Evolutionary conservation across 2,888 invertebrate genomes (phyloP), one percentile per base, ranked within the genome.

Genomic region (Callyntrura sp.): DNA sequence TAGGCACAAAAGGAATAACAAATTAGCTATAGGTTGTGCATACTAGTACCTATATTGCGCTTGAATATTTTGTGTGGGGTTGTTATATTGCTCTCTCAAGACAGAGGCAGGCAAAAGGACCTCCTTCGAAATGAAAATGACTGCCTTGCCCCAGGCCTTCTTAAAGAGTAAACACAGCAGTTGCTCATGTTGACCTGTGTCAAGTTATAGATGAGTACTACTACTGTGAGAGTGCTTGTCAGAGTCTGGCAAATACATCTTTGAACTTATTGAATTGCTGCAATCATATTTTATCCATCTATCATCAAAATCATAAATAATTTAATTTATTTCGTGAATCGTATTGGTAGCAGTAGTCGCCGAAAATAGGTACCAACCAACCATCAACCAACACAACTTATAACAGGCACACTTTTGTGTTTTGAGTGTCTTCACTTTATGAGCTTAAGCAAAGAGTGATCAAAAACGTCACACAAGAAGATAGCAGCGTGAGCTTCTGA

Each of bases 91-190:
- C 78, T 23, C n/a, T n/a, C n/a, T n/a, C n/a, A n/a, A n/a, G n/a
- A n/a, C n/a, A n/a, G n/a, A n/a, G n/a, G 43, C 51, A 1, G 57
- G 8, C 5, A 57, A 11, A 35, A 79, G 57, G 12, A 79, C 28
- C 57, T 79, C 57, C 79, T 79, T 48, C 57, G 35, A 55, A 79
- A 48, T 76, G 51, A 28, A n/a, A 57, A 57, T 79, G 9, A 35
- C 57, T 84, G 84, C 84, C 83, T 83, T 84, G 84, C 84, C 84
- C 55, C 70, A 84, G 70, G 70, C 84, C 84, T 60, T 70, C 0
- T 45, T 45, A 82, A 45, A 60, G 23, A 20, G 3, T 12, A 70
- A 70, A 70, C 68, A 20, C 17, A 43, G 65, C 43, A 70, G 43
- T 70, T 70, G 68, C 14, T 70, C 35, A 11, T 70, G 35, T 35